phyloP scores from a whole-genome alignment of 1,140 invertebrate species.

The Cotesia chilonis region DNA sequence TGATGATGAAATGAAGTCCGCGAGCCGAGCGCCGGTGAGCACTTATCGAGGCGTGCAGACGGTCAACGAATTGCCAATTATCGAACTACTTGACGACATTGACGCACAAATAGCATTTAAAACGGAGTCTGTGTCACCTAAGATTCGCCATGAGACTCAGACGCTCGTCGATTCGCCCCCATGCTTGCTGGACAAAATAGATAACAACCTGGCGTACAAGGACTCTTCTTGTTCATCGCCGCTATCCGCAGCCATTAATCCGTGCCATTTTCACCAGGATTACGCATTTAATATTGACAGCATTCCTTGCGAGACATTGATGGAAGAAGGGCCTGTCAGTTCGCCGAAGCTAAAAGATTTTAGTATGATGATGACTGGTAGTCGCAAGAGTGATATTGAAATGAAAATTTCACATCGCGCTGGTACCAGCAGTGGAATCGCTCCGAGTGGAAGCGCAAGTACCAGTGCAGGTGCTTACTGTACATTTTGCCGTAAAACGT shows the following conservation, averaged over 20 bases:
- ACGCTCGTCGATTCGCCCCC: slow-evolving; percentile 48
- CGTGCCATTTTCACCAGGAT: slow-evolving; percentile 24
- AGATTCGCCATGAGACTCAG: slow-evolving; percentile 40
- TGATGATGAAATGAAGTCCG: slow-evolving; percentile 13
- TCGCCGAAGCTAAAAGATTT: slow-evolving; percentile 1
- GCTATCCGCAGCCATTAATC: not conserved
- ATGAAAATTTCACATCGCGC: no score
- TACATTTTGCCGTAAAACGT: slow-evolving; percentile 65
- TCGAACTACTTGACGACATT: slow-evolving; percentile 61
- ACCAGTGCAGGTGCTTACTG: slow-evolving; percentile 56
- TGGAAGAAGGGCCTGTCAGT: slow-evolving; percentile 2
- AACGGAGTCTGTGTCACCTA: slow-evolving; percentile 58
- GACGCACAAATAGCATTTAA: slow-evolving; percentile 58
- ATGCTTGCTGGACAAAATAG: slow-evolving; percentile 46
- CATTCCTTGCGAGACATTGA: not conserved
- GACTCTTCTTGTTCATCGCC: not conserved
- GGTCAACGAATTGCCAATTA: slow-evolving; percentile 51
- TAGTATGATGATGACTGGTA: not conserved
- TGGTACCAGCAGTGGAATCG: no score
- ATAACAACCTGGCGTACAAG: slow-evolving; percentile 24
- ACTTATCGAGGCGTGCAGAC: slow-evolving; percentile 32
- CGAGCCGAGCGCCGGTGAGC: slow-evolving; percentile 38
- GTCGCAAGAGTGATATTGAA: no score
- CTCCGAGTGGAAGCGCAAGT: slow-evolving; percentile 1
- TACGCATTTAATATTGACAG: not conserved